Percentiles rank a stretch among this genome's conserved stretches.
Evolutionary conservation across 2,113 vertebrate genomes (phyloP).

Genomic region (Archilochus colubris): DNA sequence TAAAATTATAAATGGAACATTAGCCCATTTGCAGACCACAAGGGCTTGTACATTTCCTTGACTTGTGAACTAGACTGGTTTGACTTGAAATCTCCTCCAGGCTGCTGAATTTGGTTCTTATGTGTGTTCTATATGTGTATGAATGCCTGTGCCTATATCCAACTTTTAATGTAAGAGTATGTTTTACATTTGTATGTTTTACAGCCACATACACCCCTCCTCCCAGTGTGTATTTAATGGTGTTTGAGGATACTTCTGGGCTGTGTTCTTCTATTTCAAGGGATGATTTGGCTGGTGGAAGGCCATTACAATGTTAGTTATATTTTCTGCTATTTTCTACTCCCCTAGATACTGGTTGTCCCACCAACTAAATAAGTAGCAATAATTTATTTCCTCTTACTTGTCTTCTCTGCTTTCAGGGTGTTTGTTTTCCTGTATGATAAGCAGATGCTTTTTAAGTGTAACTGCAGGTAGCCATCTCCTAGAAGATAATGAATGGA

Average conservation of each 20-base stretch:
- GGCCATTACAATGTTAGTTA: background rate
- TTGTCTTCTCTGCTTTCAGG: background rate
- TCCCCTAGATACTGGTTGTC: accelerated
- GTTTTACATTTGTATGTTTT: background rate
- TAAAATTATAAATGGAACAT: background rate
- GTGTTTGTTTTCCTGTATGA: background rate
- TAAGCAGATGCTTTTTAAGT: background rate
- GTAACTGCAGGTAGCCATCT: background rate
- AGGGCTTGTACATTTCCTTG: background rate
- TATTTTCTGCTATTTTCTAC: accelerated
- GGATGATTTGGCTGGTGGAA: background rate
- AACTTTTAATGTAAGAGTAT: background rate
- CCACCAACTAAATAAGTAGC: background rate
- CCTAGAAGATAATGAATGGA: background rate
- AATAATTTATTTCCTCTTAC: background rate
- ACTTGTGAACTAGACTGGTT: background rate
- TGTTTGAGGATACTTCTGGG: background rate
- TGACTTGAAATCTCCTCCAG: background rate
- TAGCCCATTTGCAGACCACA: background rate
- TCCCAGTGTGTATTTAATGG: background rate
- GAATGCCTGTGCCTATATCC: accelerated
- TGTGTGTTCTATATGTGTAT: accelerated
- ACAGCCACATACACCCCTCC: background rate
- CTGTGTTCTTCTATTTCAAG: background rate
- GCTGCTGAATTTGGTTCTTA: background rate